Evolutionary conservation across 2,113 vertebrate genomes (phyloP), one percentile per base, ranked within the genome.

Genomic region (Motacilla tschutschensis): DNA sequence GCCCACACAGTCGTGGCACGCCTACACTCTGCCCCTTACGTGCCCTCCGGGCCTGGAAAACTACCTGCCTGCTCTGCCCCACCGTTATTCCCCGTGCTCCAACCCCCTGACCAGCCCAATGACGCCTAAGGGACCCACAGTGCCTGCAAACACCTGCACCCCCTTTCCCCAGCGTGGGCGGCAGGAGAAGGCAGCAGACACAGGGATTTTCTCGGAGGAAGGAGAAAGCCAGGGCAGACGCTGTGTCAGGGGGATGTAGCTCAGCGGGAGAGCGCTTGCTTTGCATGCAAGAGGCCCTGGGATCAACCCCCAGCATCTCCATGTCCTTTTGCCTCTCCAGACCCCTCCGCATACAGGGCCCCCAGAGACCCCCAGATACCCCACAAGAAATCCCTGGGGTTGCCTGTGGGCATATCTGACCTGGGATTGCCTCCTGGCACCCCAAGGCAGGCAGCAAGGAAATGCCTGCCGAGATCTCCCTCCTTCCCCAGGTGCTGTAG

Each of bases 371-470:
- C 7, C 6, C 25, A 12, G 3, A 9, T 11, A 7, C 9, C 18
- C 12, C 14, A 13, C 4, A 10, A 3, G 36, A 65, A 14, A n/a
- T 9, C 18, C 17, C 17, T 15, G 11, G 3, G 12, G 3, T 14
- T 73, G 8, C 28, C 35, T n/a, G 24, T 0, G 2, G 18, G 4
- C 10, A 11, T 0, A 0, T 1, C 14, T 12, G 14, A 14, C 6
- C 14, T 9, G 31, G 4, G 2, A 11, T 6, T 48, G 40, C 11
- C 20, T 20, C 7, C 28, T 0, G 36, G 46, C 46, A 11, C 10
- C 10, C 9, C 6, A 20, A n/a, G 18, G 20, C n/a, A 12, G n/a
- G 59, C 50, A 65, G 41, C 12, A 5, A 67, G 24, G 29, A 50
- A 50, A 41, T 12, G 43, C 2, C 9, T 1, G 1, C 1, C 1